phyloP scores from a whole-genome alignment of 2,888 invertebrate species.

The Hetaerina titia region DNA sequence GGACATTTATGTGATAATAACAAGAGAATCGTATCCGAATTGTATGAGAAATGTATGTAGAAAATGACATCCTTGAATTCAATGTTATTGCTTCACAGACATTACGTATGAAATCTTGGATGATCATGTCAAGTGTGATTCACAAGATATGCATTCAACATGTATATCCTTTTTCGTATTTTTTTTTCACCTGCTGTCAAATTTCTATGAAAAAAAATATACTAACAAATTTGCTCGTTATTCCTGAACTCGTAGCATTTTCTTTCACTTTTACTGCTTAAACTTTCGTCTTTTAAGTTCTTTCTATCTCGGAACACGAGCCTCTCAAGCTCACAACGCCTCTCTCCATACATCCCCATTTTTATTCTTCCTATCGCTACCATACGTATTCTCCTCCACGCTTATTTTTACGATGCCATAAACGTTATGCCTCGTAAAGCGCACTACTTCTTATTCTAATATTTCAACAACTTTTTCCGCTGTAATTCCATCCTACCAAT shows the following conservation, averaged over 20 bases:
- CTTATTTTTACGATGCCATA: neutral
- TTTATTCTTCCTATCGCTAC: neutral
- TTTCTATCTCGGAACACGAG: neutral
- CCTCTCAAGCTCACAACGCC: neutral
- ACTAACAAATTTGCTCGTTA: neutral
- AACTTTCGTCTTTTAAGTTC: neutral
- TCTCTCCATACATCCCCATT: neutral
- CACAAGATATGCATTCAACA: neutral
- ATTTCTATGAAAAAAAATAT: neutral
- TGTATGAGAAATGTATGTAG: too few species aligned
- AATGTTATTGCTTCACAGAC: too few species aligned
- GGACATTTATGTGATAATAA: too few species aligned
- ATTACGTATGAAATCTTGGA: neutral
- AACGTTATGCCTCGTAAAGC: neutral
- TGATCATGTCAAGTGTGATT: neutral
- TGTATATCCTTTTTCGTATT: neutral
- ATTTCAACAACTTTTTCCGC: neutral
- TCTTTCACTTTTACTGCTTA: constrained; percentile 9
- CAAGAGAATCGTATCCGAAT: too few species aligned
- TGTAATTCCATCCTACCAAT: neutral
- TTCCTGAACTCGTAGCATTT: neutral
- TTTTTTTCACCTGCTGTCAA: neutral
- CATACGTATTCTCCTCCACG: neutral
- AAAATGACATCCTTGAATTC: too few species aligned
- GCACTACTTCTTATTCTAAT: neutral